phyloP scores from a whole-genome alignment of 1,140 invertebrate species.

The Drosophila melanogaster region DNA sequence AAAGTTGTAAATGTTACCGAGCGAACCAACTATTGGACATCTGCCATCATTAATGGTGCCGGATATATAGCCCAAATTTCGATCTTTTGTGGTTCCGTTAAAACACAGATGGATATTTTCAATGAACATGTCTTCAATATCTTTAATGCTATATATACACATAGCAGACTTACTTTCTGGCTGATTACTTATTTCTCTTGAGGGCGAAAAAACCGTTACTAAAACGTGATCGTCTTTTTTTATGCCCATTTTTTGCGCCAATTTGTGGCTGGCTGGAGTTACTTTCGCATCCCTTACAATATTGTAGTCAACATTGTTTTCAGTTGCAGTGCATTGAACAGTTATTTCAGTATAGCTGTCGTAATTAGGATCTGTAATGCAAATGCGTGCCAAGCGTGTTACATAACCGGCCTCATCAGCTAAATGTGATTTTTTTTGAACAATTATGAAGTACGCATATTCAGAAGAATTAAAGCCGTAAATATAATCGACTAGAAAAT shows the following conservation, averaged over 20 bases:
- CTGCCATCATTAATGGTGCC: conserved; percentile 95
- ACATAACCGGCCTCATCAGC: conserved; percentile 96
- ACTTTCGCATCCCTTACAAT: conserved; percentile 96
- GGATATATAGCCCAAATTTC: conserved; percentile 97
- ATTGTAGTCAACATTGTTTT: conserved; percentile 89
- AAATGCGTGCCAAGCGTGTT: conserved; percentile 94
- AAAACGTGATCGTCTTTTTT: conserved; percentile 91
- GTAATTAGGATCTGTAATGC: conserved; percentile 96
- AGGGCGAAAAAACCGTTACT: conserved; percentile 93
- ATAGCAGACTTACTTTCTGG: conserved; percentile 92
- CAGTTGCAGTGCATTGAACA: conserved; percentile 90
- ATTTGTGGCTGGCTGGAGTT: conserved; percentile 90
- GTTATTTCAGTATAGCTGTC: conserved; percentile 98
- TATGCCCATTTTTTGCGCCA: conserved; percentile 92
- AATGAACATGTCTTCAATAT: conserved; percentile 96
- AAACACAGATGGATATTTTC: conserved; percentile 99
- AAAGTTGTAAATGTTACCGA: conserved; percentile 95
- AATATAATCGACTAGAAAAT: conserved; percentile 97
- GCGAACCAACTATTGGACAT: conserved; percentile 93
- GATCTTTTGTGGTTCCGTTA: conserved; percentile 94
- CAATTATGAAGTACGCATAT: conserved; percentile 97
- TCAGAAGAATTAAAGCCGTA: conserved; percentile 97
- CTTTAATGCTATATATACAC: conserved; percentile 93
- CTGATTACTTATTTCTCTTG: conserved; percentile 92
- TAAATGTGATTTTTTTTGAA: conserved; percentile 96